Evolutionary conservation across 2,113 vertebrate genomes (phyloP).

Genomic region (Aspidoscelis tigris): DNA sequence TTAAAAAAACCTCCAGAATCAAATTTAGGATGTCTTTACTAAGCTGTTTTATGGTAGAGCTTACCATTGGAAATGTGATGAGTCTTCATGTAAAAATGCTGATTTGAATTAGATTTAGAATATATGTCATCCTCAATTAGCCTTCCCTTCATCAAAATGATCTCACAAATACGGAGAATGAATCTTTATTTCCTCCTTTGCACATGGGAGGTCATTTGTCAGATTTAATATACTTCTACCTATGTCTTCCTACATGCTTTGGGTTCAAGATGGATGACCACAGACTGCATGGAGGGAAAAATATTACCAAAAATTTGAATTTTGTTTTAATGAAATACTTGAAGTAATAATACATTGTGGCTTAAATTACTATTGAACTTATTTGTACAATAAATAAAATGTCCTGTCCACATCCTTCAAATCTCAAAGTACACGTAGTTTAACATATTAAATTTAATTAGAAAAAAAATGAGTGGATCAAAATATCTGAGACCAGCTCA

Average conservation of each 20-base stretch:
- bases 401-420: conserved; percentile 12
- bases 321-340: conserved; percentile 56
- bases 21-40: conserved; percentile 80
- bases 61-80: conserved; percentile 81
- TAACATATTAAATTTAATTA: neutral
- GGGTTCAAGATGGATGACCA: conserved; percentile 77
- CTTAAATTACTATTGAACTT: conserved; percentile 44
- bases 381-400: conserved; percentile 13
- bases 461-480: no score
- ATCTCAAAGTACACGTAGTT: neutral
- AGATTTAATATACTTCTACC: conserved; percentile 84
- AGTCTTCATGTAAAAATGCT: conserved; percentile 85
- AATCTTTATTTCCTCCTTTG: conserved; percentile 87
- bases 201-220: conserved; percentile 86
- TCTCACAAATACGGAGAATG: conserved; percentile 83
- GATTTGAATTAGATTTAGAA: conserved; percentile 86
- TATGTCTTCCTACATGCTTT: conserved; percentile 78
- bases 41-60: conserved; percentile 76
- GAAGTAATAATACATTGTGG: conserved; percentile 29
- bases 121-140: conserved; percentile 84
- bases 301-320: conserved; percentile 60
- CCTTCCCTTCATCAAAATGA: conserved; percentile 84
- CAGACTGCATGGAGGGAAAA: conserved; percentile 59
- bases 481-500: neutral
- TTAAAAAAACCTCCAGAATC: conserved; percentile 73